These are phyloP conservation scores for Drosophila paranaensis DNA, from an alignment of 2,888 invertebrate genomes.

Conservation along the genomic window DNA sequence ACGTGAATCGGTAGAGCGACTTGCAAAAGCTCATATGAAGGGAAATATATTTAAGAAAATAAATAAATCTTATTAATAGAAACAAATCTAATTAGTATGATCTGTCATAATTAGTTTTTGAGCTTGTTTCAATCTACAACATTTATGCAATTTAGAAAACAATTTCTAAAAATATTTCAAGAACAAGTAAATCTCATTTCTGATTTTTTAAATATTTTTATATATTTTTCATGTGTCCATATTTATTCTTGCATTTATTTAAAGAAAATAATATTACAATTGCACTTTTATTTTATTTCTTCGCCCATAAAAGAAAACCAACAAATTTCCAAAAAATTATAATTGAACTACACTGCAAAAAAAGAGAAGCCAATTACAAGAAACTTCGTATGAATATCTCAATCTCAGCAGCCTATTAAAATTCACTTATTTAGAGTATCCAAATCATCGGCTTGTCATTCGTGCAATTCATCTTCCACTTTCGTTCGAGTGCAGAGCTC, in stretches of 20 bases:
- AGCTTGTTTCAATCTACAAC: no score
- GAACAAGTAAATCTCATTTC: neutral
- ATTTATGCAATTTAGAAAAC: neutral
- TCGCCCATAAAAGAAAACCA: no score
- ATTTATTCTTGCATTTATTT: neutral
- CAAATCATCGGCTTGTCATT: conserved; percentile 3
- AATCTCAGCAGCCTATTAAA: neutral
- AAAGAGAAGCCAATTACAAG: neutral
- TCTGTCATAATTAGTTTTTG: neutral
- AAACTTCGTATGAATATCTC: neutral
- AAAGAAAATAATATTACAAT: no score
- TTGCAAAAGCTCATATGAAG: neutral
- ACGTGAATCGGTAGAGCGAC: conserved; percentile 2
- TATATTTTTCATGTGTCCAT: neutral
- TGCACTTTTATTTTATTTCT: no score
- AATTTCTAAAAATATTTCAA: neutral
- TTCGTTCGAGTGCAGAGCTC: conserved; percentile 46
- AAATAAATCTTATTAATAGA: neutral
- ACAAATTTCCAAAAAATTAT: no score
- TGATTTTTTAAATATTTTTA: neutral
- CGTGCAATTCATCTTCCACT: conserved; percentile 18
- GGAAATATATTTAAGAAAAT: no score
- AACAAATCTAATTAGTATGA: neutral
- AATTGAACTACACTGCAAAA: no score
- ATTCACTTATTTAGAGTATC: conserved; percentile 27